These are phyloP conservation scores for Oryctes rhinoceros DNA, from an alignment of 1,140 invertebrate genomes.

Conservation along the genomic window DNA sequence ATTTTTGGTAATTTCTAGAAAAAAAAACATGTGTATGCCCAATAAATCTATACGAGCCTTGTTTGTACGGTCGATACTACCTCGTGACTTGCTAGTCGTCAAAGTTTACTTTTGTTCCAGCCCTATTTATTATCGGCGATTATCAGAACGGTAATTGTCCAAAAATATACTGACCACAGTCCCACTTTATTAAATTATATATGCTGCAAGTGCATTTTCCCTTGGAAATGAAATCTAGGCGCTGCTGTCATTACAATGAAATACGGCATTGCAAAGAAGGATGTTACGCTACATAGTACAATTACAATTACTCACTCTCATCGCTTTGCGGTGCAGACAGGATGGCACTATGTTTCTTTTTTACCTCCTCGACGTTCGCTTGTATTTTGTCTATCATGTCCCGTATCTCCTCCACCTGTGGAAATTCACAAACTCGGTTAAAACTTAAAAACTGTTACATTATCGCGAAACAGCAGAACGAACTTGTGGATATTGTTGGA, in stretches of 20 bases:
- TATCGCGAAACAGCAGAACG: neutral
- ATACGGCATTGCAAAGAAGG: neutral
- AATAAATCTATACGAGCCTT: too few relatives aligned
- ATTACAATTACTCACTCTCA: constrained; percentile 84
- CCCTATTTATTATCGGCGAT: too few relatives aligned
- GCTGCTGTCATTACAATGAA: neutral
- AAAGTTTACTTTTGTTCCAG: too few relatives aligned
- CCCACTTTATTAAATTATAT: too few relatives aligned
- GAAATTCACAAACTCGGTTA: constrained; percentile 28
- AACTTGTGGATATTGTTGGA: neutral
- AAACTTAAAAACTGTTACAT: neutral
- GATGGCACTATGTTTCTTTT: constrained; percentile 99
- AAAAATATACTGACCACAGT: too few relatives aligned
- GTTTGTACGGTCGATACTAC: too few relatives aligned
- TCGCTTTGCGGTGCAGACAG: constrained; percentile 97
- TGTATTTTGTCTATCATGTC: constrained; percentile 99
- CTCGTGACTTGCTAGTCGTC: too few relatives aligned
- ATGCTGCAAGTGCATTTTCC: too few relatives aligned
- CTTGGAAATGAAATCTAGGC: neutral
- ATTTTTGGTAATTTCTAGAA: too few relatives aligned
- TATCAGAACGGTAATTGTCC: too few relatives aligned
- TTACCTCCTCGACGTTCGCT: constrained; percentile 98
- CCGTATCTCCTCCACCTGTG: constrained; percentile 96
- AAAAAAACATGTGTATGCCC: too few relatives aligned
- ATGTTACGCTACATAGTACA: neutral